These are phyloP conservation scores for Tadarida brasiliensis DNA, from an alignment of 2,797 vertebrate species.

Conservation along the genomic window DNA sequence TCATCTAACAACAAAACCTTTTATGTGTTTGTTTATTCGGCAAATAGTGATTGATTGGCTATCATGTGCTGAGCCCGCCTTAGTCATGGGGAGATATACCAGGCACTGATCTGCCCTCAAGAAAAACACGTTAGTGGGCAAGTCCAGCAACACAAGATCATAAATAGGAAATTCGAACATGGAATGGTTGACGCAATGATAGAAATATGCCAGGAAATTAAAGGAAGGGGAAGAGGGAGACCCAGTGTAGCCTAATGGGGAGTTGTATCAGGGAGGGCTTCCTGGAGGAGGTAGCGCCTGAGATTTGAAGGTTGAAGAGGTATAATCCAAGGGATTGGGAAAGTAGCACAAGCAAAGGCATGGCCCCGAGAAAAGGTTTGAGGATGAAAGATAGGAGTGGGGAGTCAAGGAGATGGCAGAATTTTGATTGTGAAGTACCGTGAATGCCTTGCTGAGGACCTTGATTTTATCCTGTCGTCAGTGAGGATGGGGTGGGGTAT, in stretches of 20 bases:
- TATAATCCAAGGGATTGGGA: not conserved
- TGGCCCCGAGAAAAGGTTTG: not conserved
- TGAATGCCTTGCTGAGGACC: not conserved
- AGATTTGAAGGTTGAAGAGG: not conserved
- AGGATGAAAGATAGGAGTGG: not conserved
- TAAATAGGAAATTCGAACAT: not conserved
- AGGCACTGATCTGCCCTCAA: not conserved
- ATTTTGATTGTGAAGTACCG: not conserved
- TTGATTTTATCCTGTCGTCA: not conserved
- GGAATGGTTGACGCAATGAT: not conserved
- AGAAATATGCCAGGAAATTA: not conserved
- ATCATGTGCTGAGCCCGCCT: not conserved
- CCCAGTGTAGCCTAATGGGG: not conserved
- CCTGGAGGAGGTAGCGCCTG: not conserved
- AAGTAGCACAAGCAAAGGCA: not conserved
- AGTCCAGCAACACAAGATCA: not conserved
- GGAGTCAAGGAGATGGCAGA: not conserved
- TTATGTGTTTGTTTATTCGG: not conserved
- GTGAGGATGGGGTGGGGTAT: rapidly evolving
- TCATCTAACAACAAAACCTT: not conserved
- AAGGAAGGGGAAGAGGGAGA: not conserved
- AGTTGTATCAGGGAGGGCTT: not conserved
- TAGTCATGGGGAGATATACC: not conserved
- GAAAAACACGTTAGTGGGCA: not conserved
- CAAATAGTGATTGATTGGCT: not conserved